Evolutionary conservation across 1,140 invertebrate species (phyloP).

Genomic region (Monomorium pharaonis): DNA sequence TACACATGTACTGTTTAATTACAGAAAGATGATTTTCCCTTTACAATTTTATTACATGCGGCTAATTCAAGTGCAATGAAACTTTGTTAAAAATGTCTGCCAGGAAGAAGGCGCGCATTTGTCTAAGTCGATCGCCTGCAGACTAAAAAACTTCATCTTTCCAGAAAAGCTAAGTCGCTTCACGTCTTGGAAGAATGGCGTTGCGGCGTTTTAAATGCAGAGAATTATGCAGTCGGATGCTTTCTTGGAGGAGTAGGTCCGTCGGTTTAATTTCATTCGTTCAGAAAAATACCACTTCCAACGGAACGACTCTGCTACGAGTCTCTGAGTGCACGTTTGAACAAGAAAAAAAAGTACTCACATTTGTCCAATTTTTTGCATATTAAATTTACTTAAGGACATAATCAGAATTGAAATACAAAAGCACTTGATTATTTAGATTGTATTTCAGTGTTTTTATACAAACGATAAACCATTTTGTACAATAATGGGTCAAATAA

Average conservation of each 20-base stretch:
- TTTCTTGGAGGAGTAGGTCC: conserved; percentile 23
- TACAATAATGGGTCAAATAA: neutral
- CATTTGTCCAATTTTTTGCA: conserved; percentile 28
- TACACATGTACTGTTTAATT: neutral
- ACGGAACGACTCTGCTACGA: neutral
- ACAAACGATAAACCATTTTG: neutral
- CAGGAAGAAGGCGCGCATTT: conserved; percentile 26
- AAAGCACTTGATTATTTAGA: neutral
- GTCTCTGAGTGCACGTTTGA: neutral
- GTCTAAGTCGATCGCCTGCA: conserved; percentile 37
- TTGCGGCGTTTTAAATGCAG: conserved; percentile 49
- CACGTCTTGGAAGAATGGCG: conserved; percentile 18
- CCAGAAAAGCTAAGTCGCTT: conserved; percentile 41
- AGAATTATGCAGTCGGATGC: conserved; percentile 46
- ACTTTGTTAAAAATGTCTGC: conserved; percentile 16
- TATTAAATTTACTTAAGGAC: neutral
- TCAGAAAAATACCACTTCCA: conserved; percentile 41
- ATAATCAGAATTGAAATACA: neutral
- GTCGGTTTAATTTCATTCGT: conserved; percentile 54
- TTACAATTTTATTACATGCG: neutral
- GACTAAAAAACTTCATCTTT: conserved; percentile 46
- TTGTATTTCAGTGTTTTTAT: neutral
- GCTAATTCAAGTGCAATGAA: neutral
- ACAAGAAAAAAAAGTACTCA: conserved; percentile 9
- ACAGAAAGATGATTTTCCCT: neutral